Percentiles rank a stretch among this genome's conserved stretches.
phyloP scores from a whole-genome alignment of 1,140 invertebrate species.

The Centruroides vittatus region DNA sequence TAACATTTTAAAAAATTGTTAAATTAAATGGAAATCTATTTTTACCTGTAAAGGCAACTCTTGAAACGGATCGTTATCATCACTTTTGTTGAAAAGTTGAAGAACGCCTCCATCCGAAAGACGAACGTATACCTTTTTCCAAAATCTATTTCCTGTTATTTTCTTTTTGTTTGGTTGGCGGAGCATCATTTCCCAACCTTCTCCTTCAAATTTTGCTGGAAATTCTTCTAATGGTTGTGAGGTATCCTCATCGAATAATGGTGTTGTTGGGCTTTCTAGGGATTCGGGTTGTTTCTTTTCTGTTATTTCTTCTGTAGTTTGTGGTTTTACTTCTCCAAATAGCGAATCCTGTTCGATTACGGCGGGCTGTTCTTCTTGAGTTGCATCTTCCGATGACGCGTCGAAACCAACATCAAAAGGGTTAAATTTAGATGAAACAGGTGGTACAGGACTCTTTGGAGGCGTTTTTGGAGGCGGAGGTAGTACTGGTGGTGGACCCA shows the following conservation, averaged over 20 bases:
- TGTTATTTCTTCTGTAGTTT: conserved; percentile 13
- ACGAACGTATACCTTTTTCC: conserved; percentile 91
- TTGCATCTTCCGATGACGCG: conserved; percentile 26
- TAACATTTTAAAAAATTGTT: no score
- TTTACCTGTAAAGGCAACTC: conserved; percentile 73
- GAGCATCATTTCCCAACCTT: conserved; percentile 95
- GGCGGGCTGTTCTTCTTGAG: conserved; percentile 16
- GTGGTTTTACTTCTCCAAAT: conserved; percentile 10
- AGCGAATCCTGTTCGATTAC: conserved; percentile 9
- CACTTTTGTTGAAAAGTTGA: conserved; percentile 65
- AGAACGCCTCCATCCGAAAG: conserved; percentile 68
- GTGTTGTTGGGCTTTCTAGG: conserved; percentile 29
- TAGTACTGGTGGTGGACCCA: conserved; percentile 19
- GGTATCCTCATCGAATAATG: conserved; percentile 87
- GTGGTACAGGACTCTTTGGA: conserved; percentile 10
- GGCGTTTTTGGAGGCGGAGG: conserved; percentile 21
- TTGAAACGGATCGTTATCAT: conserved; percentile 47
- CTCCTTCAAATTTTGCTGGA: conserved; percentile 54
- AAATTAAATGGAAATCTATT: background rate
- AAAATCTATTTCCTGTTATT: conserved; percentile 83
- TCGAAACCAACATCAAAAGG: conserved; percentile 60
- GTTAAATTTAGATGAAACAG: conserved; percentile 36
- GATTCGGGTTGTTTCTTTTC: conserved; percentile 16
- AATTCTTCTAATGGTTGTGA: conserved; percentile 87
- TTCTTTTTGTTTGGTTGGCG: conserved; percentile 96